Percentiles rank a stretch among this genome's conserved stretches.
These are phyloP conservation scores for Esox lucius DNA, from an alignment of 2,797 vertebrate species.

Conservation along the genomic window DNA sequence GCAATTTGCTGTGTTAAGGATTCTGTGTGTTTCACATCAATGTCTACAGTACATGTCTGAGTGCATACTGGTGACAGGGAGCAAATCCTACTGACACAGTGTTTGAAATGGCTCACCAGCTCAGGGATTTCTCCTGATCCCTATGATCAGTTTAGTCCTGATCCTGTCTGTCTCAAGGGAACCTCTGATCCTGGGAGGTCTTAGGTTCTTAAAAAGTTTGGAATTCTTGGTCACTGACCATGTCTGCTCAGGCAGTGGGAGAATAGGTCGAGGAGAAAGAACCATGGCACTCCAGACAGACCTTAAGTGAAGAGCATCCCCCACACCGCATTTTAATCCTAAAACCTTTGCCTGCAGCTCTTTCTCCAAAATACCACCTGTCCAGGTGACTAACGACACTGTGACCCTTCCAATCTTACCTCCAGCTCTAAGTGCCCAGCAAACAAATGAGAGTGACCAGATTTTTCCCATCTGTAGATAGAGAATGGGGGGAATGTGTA, in stretches of 20 bases:
- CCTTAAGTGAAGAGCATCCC: background rate
- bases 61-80: conserved; percentile 31
- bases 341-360: conserved; percentile 40
- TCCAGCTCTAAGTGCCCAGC: conserved; percentile 16
- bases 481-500: too few relatives aligned
- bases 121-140: conserved; percentile 13
- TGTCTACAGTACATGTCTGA: conserved; percentile 20
- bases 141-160: conserved; percentile 3
- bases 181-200: conserved; percentile 5
- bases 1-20: conserved; percentile 31
- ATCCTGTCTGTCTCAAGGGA: conserved; percentile 12
- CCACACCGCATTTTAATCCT: conserved; percentile 13
- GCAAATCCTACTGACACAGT: conserved; percentile 26
- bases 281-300: background rate
- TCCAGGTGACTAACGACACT: conserved; percentile 51
- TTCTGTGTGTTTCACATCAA: conserved; percentile 22
- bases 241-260: conserved; percentile 14
- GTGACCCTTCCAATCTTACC: conserved; percentile 26
- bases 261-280: conserved; percentile 16
- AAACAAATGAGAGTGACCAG: background rate
- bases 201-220: conserved; percentile 18
- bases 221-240: conserved; percentile 38
- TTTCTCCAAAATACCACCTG: conserved; percentile 53
- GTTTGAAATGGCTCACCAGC: conserved; percentile 23
- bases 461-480: too few relatives aligned